phyloP scores from a whole-genome alignment of 2,113 vertebrate species.

The Callocephalon fimbriatum region DNA sequence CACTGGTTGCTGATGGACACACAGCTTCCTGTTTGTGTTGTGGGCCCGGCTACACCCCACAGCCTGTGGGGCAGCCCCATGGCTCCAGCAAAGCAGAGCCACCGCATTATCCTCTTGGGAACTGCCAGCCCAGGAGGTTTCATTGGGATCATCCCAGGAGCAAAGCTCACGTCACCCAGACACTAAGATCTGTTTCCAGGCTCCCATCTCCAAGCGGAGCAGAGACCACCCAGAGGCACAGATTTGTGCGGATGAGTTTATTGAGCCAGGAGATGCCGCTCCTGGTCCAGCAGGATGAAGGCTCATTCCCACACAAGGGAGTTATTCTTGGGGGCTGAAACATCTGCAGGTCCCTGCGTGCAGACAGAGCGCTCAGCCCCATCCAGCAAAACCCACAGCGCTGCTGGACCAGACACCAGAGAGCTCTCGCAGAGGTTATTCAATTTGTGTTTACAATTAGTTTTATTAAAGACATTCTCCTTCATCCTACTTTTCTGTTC shows the following conservation, averaged over 20 bases:
- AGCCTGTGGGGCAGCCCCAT: fast-evolving
- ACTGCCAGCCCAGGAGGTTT: neutral
- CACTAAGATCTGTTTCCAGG: neutral
- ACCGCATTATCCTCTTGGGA: neutral
- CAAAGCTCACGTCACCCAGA: neutral
- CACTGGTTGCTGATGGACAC: fast-evolving
- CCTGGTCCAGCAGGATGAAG: neutral
- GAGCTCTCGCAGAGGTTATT: neutral
- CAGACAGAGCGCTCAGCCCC: neutral
- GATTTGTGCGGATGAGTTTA: neutral
- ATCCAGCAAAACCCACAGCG: neutral
- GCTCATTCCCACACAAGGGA: slow-evolving; percentile 39
- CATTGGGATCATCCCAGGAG: neutral
- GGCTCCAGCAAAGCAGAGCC: neutral
- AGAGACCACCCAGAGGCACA: slow-evolving; percentile 35
- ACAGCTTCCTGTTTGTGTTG: neutral
- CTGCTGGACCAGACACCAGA: neutral
- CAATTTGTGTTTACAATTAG: too few species aligned
- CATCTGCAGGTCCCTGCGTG: neutral
- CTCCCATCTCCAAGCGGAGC: neutral
- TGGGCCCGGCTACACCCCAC: neutral
- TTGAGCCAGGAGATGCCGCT: slow-evolving; percentile 22
- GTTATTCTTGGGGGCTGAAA: neutral
- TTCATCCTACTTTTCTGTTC: too few species aligned
- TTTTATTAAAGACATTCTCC: too few species aligned